Evolutionary conservation across 1,140 invertebrate genomes (phyloP).

Genomic region (Eurosta solidaginis): DNA sequence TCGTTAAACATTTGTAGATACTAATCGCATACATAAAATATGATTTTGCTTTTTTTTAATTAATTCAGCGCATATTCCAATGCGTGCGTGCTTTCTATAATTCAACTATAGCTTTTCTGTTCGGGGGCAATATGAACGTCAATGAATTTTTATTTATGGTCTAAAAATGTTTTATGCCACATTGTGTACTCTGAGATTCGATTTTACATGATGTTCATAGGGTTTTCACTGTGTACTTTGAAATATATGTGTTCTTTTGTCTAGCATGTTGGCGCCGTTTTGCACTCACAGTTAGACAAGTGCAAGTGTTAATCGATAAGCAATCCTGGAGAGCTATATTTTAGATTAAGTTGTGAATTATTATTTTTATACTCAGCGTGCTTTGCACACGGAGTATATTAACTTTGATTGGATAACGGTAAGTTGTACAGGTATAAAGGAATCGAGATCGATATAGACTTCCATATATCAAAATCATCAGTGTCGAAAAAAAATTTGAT

Average conservation of each 20-base stretch:
- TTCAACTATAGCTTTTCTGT: neutral
- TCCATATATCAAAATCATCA: no score
- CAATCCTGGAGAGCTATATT: slow-evolving; percentile 5
- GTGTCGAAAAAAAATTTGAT: no score
- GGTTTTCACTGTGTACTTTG: neutral
- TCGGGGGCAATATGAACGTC: neutral
- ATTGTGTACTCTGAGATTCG: neutral
- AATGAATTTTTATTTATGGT: slow-evolving; percentile 13
- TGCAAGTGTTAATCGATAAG: slow-evolving; percentile 13
- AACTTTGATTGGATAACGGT: no score
- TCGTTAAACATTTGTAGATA: neutral
- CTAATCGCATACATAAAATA: neutral
- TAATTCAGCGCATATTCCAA: neutral
- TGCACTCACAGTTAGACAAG: neutral
- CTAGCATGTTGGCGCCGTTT: neutral
- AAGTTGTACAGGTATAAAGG: no score
- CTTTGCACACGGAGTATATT: no score
- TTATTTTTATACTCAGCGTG: no score
- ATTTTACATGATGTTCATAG: neutral
- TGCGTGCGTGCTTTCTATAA: neutral
- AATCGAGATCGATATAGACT: no score
- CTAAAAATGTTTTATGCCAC: neutral
- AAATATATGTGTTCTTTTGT: neutral
- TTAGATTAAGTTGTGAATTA: slow-evolving; percentile 11
- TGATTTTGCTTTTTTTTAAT: neutral